These are phyloP conservation scores for Drosophila lini DNA, from an alignment of 1,140 invertebrate species.

Conservation along the genomic window DNA sequence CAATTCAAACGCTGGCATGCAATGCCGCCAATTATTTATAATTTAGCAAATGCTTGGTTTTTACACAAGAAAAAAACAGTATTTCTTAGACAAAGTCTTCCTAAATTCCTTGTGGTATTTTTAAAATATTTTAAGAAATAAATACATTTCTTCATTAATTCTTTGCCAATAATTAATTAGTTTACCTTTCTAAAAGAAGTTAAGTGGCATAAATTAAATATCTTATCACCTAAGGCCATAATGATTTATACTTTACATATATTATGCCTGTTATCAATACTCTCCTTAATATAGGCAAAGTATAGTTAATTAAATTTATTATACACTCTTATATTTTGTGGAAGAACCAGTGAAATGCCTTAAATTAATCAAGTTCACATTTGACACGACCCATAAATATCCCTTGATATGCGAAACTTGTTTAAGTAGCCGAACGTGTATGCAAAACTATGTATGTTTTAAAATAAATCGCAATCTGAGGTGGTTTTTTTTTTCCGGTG, in stretches of 20 bases:
- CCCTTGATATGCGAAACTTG: conserved; percentile 15
- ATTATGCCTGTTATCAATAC: neutral
- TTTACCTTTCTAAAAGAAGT: neutral
- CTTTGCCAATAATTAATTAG: neutral
- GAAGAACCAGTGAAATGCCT: conserved; percentile 1
- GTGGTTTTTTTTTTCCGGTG: conserved; percentile 24
- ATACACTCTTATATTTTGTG: neutral
- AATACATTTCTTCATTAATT: neutral
- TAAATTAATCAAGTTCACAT: conserved; percentile 37
- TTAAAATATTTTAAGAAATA: no score
- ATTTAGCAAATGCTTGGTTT: neutral
- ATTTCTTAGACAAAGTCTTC: neutral
- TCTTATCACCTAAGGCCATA: neutral
- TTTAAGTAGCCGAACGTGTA: conserved; percentile 35
- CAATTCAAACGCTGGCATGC: neutral
- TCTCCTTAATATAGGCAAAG: no score
- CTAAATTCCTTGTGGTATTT: neutral
- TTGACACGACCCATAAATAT: conserved; percentile 30
- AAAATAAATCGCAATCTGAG: conserved; percentile 37
- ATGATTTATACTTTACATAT: neutral
- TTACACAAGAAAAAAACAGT: neutral
- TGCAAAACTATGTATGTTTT: conserved; percentile 24
- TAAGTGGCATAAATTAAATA: neutral
- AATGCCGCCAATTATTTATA: conserved; percentile 8
- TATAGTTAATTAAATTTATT: conserved; percentile 2